phyloP scores from a whole-genome alignment of 2,888 invertebrate species.

The Trissoscelio sp. region DNA sequence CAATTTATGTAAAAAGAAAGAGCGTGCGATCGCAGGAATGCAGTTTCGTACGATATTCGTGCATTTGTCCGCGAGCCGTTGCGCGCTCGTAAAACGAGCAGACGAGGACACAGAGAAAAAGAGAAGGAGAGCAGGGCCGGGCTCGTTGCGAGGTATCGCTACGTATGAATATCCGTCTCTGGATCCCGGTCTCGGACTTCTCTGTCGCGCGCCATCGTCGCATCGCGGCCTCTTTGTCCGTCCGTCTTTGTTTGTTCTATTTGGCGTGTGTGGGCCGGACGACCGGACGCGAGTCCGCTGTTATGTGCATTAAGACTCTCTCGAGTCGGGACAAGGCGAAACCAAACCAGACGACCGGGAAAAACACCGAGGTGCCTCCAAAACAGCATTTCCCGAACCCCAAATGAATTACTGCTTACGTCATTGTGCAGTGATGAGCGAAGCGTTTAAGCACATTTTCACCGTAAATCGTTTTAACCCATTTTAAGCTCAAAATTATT shows the following conservation, averaged over 20 bases:
- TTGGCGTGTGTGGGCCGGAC: constrained; percentile 38
- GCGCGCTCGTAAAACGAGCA: constrained; percentile 36
- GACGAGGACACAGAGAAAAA: constrained; percentile 18
- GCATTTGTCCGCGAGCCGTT: constrained; percentile 42
- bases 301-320: too few species aligned
- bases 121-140: constrained; percentile 15
- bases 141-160: constrained; percentile 34
- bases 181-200: constrained; percentile 32
- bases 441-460: too few species aligned
- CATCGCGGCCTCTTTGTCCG: constrained; percentile 27
- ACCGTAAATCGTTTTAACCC: too few species aligned
- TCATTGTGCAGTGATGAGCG: not conserved
- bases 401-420: not conserved
- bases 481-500: too few species aligned
- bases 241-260: constrained; percentile 46
- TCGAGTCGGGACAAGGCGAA: constrained; percentile 21
- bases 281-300: constrained; percentile 24
- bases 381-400: not conserved
- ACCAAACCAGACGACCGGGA: constrained; percentile 20
- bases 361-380: not conserved
- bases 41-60: constrained; percentile 51
- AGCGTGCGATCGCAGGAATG: constrained; percentile 51
- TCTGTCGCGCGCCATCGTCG: constrained; percentile 22
- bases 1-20: constrained; percentile 49
- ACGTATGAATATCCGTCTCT: constrained; percentile 32